Percentiles rank a stretch among this genome's conserved stretches.
Conservation (phyloP, 2,113 vertebrate species). For the human (Homo sapiens) region GRCh38 chr9:113183001-113183500, state of each 20-base stretch:
- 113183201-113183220: neutral
- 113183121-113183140: neutral
- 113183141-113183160: neutral
- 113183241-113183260: slow-evolving; percentile 1
- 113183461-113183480: neutral
- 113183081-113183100: neutral
- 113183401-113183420: neutral
- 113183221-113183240: neutral
- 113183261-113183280: neutral
- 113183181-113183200: neutral
- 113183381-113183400: slow-evolving; percentile 31
- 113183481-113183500: neutral
- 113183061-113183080: neutral
- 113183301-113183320: neutral
- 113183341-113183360: neutral
- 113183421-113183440: neutral
- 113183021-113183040: neutral
- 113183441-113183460: neutral
- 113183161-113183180: neutral
- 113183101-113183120: neutral
- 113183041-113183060: neutral
- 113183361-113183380: neutral
- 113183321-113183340: slow-evolving; percentile 38
- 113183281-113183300: neutral
- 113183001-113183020: neutral